Evolutionary conservation across 2,888 invertebrate genomes (phyloP), one percentile per base, ranked within the genome.

Genomic region (Caenorhabditis macrosperma): DNA sequence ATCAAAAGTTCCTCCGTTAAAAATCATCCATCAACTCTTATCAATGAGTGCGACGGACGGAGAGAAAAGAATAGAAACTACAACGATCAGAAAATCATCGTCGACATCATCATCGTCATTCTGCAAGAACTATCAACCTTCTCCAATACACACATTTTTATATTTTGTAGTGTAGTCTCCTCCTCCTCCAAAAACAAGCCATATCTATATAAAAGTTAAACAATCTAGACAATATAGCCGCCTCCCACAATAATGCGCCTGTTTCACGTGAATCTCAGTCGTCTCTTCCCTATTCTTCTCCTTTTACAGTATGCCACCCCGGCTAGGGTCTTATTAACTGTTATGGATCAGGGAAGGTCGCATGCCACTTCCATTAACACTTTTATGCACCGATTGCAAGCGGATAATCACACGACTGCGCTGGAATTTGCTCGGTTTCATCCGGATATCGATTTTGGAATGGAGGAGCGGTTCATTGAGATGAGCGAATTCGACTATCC

Each of bases 281-380:
- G n/a, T n/a, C n/a, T 52, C 12, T 52, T 41, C 52, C n/a, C 10
- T 22, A 5, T 12, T 26, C 12, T 61, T 28, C 50, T 63, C 20
- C n/a, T 59, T 7, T 20, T 44, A 6, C 59, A 15, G 17, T 22
- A 55, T 46, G 61, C 54, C n/a, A 28, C 28, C 15, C 12, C 67
- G 12, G 66, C 66, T 12, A 41, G 67, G 10, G 52, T 67, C 1
- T 44, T 75, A 1, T 20, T 75, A 20, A 61, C 75, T 4, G 75
- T 75, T 6, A 75, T 75, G 75, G 61, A 75, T 66, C 75, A 75
- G 48, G 75, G 75, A 33, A 67, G 75, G 46, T 75, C 75, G 5
- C 75, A 75, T 30, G 75, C 75, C 4, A 66, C 66, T 2, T 75
- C 75, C 10, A 44, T 75, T 46, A 75, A 59, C n/a, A 44, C 67